Percentiles rank a stretch among this genome's conserved stretches.
These are phyloP conservation scores for Lindbergichthys nudifrons DNA, from an alignment of 2,797 vertebrate genomes.

Conservation along the genomic window DNA sequence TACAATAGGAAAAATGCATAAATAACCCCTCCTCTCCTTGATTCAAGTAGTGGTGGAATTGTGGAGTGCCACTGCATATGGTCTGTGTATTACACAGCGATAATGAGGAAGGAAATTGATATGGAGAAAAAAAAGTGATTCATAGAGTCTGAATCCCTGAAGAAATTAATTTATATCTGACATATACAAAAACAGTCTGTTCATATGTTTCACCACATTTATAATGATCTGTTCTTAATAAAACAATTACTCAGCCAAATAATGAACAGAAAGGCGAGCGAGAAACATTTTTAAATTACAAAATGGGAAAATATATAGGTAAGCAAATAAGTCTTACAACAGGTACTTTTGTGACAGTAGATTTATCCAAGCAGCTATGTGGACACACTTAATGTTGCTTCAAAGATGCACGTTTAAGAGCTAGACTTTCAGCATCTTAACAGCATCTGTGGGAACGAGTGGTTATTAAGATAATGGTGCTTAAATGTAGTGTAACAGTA, in stretches of 20 bases:
- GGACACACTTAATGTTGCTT: too few species aligned
- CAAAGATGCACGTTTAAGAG: too few species aligned
- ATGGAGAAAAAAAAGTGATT: slow-evolving; percentile 19
- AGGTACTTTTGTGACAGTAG: too few species aligned
- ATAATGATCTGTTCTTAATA: background rate
- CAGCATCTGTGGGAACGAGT: background rate
- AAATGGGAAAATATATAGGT: background rate
- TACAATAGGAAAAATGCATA: slow-evolving; percentile 43
- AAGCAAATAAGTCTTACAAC: background rate
- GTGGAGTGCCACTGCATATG: slow-evolving; percentile 42
- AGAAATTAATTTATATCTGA: background rate
- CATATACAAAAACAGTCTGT: slow-evolving; percentile 2
- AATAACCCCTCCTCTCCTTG: slow-evolving; percentile 34
- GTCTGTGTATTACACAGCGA: slow-evolving; percentile 41
- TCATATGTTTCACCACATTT: background rate
- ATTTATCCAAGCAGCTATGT: too few species aligned
- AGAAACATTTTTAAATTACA: too few species aligned
- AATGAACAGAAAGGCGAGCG: background rate
- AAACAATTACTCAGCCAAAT: background rate
- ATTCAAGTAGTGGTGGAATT: slow-evolving; percentile 54
- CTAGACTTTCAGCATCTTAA: too few species aligned
- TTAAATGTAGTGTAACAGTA: background rate
- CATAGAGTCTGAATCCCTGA: slow-evolving; percentile 12
- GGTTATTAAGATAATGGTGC: background rate
- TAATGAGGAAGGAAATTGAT: slow-evolving; percentile 40